Conservation (phyloP, 2,113 vertebrate species). For the Tylochromis polylepis region DNA sequence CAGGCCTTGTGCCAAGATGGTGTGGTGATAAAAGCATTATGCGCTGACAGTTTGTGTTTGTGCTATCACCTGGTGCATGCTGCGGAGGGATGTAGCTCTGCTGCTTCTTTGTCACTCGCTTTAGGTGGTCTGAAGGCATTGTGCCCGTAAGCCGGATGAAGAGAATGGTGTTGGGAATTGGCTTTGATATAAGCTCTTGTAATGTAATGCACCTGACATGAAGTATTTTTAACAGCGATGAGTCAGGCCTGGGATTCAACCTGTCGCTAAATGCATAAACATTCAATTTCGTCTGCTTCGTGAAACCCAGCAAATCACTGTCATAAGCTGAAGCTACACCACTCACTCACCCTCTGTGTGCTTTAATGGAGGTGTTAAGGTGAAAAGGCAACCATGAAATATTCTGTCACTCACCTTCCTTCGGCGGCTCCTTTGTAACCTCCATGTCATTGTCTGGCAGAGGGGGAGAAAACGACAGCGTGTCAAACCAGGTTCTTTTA, state of each 20-base stretch:
- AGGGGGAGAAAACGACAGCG: conserved; percentile 16
- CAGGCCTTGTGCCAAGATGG: conserved; percentile 60
- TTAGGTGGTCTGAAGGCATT: conserved; percentile 49
- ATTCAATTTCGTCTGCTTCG: conserved; percentile 46
- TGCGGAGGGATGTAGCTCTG: conserved; percentile 29
- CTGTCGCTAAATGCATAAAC: conserved; percentile 60
- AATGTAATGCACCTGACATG: conserved; percentile 58
- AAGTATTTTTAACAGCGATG: conserved; percentile 56
- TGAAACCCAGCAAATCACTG: conserved; percentile 44
- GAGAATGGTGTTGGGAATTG: conserved; percentile 45
- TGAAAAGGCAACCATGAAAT: conserved; percentile 62
- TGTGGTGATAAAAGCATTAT: conserved; percentile 57
- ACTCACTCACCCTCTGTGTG: conserved; percentile 46
- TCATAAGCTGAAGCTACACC: conserved; percentile 28
- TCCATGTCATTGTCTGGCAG: conserved; percentile 68
- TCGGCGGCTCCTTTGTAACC: conserved; percentile 52
- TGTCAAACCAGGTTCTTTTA: conserved; percentile 31
- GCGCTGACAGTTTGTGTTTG: conserved; percentile 50
- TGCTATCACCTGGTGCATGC: conserved; percentile 9
- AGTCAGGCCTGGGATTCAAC: conserved; percentile 37
- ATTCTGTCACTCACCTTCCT: conserved; percentile 72
- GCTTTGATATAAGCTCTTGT: conserved; percentile 48
- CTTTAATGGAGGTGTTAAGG: conserved; percentile 61
- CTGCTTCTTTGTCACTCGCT: conserved; percentile 46
- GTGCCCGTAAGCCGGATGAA: conserved; percentile 49